Evolutionary conservation across 1,140 invertebrate genomes (phyloP).

Genomic region (Drosophila pseudoananassae): DNA sequence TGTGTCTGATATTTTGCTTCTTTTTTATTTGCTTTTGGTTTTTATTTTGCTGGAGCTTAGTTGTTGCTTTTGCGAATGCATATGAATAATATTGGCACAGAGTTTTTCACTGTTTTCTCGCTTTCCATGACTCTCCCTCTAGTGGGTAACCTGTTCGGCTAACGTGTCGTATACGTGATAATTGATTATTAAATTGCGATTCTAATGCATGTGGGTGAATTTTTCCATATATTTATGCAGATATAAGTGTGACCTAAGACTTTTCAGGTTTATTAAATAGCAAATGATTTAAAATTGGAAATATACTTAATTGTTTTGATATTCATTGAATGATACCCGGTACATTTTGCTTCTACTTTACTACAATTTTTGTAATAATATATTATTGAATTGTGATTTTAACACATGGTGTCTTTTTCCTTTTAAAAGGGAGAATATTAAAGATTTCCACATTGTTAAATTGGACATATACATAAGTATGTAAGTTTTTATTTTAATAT

Average conservation of each 20-base stretch:
- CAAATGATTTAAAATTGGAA: background rate
- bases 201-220: constrained; percentile 16
- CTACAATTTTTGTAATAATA: too few species aligned
- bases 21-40: background rate
- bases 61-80: constrained; percentile 2
- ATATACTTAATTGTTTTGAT: too few species aligned
- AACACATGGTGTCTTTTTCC: too few species aligned
- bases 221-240: background rate
- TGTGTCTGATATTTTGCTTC: background rate
- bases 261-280: background rate
- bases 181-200: constrained; percentile 17
- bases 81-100: constrained; percentile 20
- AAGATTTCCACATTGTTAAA: too few species aligned
- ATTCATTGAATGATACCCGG: too few species aligned
- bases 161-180: constrained; percentile 64
- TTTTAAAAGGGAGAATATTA: too few species aligned
- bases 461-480: too few species aligned
- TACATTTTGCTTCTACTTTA: too few species aligned
- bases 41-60: background rate
- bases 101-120: constrained; percentile 34
- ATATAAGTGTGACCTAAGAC: background rate
- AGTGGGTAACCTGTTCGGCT: constrained; percentile 35
- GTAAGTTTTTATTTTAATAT: too few species aligned
- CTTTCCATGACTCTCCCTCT: constrained; percentile 11
- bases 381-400: too few species aligned